Base-by-base conservation (phyloP, 2,113 vertebrate species). In the Arvicanthis niloticus region DNA sequence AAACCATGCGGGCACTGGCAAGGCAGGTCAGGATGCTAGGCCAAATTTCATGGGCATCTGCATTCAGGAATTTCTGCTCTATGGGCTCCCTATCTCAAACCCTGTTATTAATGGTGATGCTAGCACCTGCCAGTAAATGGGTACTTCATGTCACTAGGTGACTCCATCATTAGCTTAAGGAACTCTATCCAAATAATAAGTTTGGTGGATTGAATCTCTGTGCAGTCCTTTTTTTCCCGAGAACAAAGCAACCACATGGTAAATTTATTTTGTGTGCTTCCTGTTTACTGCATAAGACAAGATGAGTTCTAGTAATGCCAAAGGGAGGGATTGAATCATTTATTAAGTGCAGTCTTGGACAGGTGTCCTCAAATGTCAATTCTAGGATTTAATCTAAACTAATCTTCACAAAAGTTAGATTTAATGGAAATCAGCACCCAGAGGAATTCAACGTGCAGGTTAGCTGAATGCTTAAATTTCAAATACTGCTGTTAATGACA, bases 371-470 rank as follows among this genome's bases (percentile, higher is more conserved):
- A 97, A 97, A 97, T 98, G 89, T 78, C 93, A 97, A 68, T 93
- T 94, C 96, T 75, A 89, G 78, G 45, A 89, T 97, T 97, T 95
- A 97, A 97, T 98, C 97, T 96, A 97, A 97, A 93, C 87, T 95
- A 97, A 98, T 97, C 97, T 92, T 96, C 84, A 94, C 96, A 96
- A 97, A 98, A 98, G 96, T 97, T 96, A 97, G 97, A 88, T 97
- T 81, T 96, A 95, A 98, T 97, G 97, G 98, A 96, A 98, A 97
- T 97, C 91, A 97, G 94, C 94, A 85, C 97, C 84, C 96, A 93
- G 65, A 96, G 97, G 98, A 96, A 95, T 98, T 98, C 87, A 45
- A 68, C 88, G 89, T 94, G 81, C 48, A 95, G 89, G 84, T 85
- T 60, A 93, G 82, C 67, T 91, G 67, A 78, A 86, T 96, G 90